These are phyloP conservation scores for Zaprionus tsacasi DNA, from an alignment of 1,140 invertebrate genomes.

Conservation along the genomic window DNA sequence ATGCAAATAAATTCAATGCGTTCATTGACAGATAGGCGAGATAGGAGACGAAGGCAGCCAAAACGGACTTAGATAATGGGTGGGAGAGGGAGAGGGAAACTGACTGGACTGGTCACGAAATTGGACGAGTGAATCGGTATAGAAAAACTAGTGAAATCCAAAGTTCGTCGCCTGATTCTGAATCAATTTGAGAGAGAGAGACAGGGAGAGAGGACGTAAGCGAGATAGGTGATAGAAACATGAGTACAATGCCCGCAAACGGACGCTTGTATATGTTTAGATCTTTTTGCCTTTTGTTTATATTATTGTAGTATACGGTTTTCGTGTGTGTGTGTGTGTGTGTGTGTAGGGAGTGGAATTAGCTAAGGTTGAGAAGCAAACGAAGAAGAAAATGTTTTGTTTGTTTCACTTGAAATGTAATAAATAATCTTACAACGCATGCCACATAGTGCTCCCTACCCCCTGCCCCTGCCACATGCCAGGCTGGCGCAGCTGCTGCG, in stretches of 20 bases:
- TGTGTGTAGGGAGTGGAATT: background rate
- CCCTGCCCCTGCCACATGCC: background rate
- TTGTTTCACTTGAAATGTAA: conserved; percentile 29
- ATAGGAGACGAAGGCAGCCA: conserved; percentile 19
- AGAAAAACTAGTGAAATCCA: conserved; percentile 30
- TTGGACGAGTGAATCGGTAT: conserved; percentile 18
- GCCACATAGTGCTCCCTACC: conserved; percentile 2
- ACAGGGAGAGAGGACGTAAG: background rate
- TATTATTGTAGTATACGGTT: background rate
- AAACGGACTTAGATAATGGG: conserved; percentile 30
- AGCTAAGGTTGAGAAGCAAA: background rate
- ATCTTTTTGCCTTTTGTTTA: conserved; percentile 20
- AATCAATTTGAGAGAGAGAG: conserved; percentile 14
- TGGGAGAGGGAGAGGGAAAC: background rate
- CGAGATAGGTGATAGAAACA: conserved; percentile 5
- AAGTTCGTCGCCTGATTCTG: conserved; percentile 41
- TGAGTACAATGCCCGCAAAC: conserved; percentile 26
- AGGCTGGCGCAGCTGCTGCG: conserved; percentile 27
- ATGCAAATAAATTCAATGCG: conserved; percentile 50
- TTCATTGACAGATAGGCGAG: conserved; percentile 15
- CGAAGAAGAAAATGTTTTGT: conserved; percentile 17
- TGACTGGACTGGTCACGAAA: conserved; percentile 21
- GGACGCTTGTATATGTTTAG: conserved; percentile 6
- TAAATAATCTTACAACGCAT: conserved; percentile 35
- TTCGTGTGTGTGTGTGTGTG: background rate